Percentiles rank a stretch among this genome's conserved stretches.
Conservation (phyloP, 2,797 vertebrate genomes). For the Anableps anableps region DNA sequence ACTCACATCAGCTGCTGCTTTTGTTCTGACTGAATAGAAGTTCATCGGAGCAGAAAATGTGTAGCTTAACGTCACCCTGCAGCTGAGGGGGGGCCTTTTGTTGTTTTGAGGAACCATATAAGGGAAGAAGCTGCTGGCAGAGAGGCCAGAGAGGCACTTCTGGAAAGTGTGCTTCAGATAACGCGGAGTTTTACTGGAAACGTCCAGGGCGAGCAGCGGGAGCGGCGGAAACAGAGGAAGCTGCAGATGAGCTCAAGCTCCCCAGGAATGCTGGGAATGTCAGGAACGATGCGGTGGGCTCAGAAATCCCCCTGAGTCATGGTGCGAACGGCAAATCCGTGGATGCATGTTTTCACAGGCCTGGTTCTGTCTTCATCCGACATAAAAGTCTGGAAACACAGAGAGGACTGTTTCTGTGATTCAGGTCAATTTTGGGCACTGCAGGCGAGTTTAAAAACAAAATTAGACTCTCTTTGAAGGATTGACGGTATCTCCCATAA, state of each 20-base stretch:
- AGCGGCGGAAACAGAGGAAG: slow-evolving; percentile 22
- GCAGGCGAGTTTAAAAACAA: too few relatives aligned
- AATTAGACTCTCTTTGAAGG: too few relatives aligned
- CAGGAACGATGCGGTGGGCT: slow-evolving; percentile 18
- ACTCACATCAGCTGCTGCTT: background rate
- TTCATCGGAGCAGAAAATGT: slow-evolving; percentile 1
- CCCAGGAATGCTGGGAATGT: slow-evolving; percentile 60
- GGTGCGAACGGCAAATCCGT: background rate
- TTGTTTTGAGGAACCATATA: slow-evolving; percentile 6
- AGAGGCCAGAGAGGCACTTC: slow-evolving; percentile 22
- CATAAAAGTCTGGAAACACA: background rate
- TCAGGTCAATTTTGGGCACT: too few relatives aligned
- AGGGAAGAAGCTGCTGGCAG: slow-evolving; percentile 28
- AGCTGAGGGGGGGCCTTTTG: background rate
- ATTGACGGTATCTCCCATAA: too few relatives aligned
- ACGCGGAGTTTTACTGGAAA: slow-evolving; percentile 37
- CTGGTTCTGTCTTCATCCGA: background rate
- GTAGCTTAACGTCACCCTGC: accelerated
- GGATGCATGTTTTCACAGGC: background rate
- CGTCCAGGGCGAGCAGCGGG: background rate
- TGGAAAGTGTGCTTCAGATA: background rate
- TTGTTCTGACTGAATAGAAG: background rate
- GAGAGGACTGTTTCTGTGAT: too few relatives aligned
- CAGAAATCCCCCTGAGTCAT: background rate
- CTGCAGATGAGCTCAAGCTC: slow-evolving; percentile 23